A percentile compares a stretch with the other conserved stretches of the same genome.
Conservation (phyloP, 2,888 invertebrate species). For the Macrophya alboannulata region DNA sequence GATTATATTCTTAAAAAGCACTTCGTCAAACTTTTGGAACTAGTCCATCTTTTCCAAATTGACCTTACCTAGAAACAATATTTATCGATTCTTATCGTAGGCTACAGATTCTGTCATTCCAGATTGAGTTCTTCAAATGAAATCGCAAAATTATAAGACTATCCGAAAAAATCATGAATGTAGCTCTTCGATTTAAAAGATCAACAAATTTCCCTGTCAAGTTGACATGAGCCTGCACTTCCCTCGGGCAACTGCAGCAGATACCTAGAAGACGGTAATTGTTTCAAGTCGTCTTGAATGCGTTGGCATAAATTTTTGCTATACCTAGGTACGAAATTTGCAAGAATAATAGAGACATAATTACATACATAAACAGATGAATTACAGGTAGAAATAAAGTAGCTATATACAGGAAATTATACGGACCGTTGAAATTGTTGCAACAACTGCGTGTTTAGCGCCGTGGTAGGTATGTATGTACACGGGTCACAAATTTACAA, state of each 20-base stretch:
- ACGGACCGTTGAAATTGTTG: constrained; percentile 29
- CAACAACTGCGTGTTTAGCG: constrained; percentile 5
- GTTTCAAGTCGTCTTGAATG: neutral
- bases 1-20: neutral
- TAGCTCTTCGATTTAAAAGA: neutral
- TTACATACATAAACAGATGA: neutral
- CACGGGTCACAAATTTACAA: constrained; percentile 11
- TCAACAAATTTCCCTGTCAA: neutral
- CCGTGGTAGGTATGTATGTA: neutral
- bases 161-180: neutral
- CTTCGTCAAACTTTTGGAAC: too few relatives aligned
- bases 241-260: neutral
- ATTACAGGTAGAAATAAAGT: constrained; percentile 18
- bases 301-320: neutral
- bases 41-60: too few relatives aligned
- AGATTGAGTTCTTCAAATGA: neutral
- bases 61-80: too few relatives aligned
- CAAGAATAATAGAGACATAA: constrained; percentile 40
- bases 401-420: constrained; percentile 4
- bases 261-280: neutral
- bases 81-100: neutral
- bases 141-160: neutral
- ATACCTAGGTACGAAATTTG: neutral
- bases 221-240: neutral
- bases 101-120: neutral